These are phyloP conservation scores for Protodeltote pygarga DNA, from an alignment of 2,888 invertebrate species.

Conservation along the genomic window DNA sequence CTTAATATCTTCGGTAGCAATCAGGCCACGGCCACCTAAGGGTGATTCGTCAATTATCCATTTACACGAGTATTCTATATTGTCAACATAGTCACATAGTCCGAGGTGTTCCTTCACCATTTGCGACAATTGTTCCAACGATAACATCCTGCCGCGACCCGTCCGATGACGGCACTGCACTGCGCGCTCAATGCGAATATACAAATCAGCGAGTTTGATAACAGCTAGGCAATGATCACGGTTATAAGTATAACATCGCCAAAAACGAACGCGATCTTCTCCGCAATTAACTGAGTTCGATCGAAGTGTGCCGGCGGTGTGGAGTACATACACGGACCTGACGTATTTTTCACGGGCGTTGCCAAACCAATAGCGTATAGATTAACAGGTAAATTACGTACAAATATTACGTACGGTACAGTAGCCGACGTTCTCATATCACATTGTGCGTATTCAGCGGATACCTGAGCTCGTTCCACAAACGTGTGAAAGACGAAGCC, in stretches of 20 bases:
- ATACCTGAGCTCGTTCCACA: conserved; percentile 64
- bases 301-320: conserved; percentile 67
- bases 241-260: conserved; percentile 68
- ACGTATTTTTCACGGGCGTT: conserved; percentile 67
- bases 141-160: conserved; percentile 83
- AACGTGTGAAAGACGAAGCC: conserved; percentile 67
- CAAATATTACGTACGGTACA: conserved; percentile 30
- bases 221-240: conserved; percentile 71
- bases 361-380: conserved; percentile 69
- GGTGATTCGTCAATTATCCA: conserved; percentile 89
- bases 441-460: conserved; percentile 49
- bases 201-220: conserved; percentile 79
- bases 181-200: conserved; percentile 75
- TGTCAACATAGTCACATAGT: conserved; percentile 60
- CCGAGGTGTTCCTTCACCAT: conserved; percentile 81
- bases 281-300: conserved; percentile 70
- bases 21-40: conserved; percentile 90
- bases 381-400: conserved; percentile 63
- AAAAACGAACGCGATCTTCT: conserved; percentile 72
- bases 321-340: conserved; percentile 65
- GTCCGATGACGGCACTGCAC: conserved; percentile 77
- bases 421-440: conserved; percentile 31
- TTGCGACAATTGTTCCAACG: conserved; percentile 82
- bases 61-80: conserved; percentile 64
- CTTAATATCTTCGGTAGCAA: conserved; percentile 89